Evolutionary conservation across 2,113 vertebrate genomes (phyloP), one percentile per base, ranked within the genome.

Genomic region (Grammomys dolichurus): DNA sequence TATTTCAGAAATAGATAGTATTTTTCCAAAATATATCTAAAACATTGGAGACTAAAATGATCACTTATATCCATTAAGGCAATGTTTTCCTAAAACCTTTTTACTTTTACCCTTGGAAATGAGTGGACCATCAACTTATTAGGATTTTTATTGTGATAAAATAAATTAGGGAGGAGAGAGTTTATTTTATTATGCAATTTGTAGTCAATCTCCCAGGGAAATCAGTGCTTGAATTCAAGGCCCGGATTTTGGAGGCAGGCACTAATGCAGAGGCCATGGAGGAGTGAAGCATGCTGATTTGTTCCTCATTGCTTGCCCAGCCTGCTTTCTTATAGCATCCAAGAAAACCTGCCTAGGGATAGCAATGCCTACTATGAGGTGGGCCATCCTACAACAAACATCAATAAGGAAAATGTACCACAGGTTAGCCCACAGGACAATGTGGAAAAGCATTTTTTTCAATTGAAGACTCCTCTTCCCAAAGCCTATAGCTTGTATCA

Each of bases 51-150:
- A 91, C 77, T 46, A 40, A 93, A 90, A 86, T 36, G 11, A 26
- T 43, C 24, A 10, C 24, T 19, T 1, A 65, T 91, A 20, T 86
- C 54, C n/a, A 81, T 77, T 63, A 14, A 88, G 58, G 2, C 77
- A 31, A 1, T 75, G 33, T 73, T 43, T 76, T 46, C 6, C 48
- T 28, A 65, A 65, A 20, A 54, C 88, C 33, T 77, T 93, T 92
- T 2, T 33, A 80, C n/a, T 84, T 90, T 94, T 88, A 88, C 33
- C 51, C 78, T 86, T 77, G 31, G 69, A 80, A 67, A 93, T n/a
- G 10, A 90, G 76, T 58, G 75, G 70, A 69, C 76, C 5, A 8
- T 58, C 12, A 24, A 60, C 28, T 60, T 82, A 43, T 73, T 73
- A n/a, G 33, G 33, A 33, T 58, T n/a, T n/a, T 6, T 40, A 81